These are phyloP conservation scores for Rhincodon typus DNA, from an alignment of 2,797 vertebrate genomes.

Conservation along the genomic window DNA sequence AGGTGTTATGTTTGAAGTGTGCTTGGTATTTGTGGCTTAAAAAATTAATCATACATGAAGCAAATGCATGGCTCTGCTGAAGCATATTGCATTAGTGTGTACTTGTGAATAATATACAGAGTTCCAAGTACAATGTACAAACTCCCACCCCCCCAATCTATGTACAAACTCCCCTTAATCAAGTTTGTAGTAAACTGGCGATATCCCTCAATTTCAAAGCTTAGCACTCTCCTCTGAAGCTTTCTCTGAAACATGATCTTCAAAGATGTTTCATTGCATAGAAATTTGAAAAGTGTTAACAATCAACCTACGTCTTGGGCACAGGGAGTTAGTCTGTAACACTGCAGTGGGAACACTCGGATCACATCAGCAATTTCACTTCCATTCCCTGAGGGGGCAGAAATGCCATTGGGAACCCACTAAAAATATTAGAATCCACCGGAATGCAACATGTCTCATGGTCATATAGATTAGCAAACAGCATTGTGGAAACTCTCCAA, in stretches of 20 bases:
- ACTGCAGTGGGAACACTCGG: not conserved
- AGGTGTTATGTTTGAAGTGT: not conserved
- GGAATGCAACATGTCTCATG: not conserved
- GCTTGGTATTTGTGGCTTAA: not conserved
- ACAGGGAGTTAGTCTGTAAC: not conserved
- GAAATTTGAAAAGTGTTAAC: not conserved
- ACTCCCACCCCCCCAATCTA: not conserved
- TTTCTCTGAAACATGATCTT: not conserved
- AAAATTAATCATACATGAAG: not conserved
- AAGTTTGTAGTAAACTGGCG: not conserved
- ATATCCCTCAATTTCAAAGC: not conserved
- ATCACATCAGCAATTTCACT: not conserved
- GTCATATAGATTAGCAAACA: not conserved
- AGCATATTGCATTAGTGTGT: not conserved
- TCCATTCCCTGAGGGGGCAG: not conserved
- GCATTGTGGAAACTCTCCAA: not conserved
- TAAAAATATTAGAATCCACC: not conserved
- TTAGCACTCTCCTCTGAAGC: not conserved
- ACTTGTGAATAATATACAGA: not conserved
- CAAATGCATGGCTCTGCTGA: not conserved
- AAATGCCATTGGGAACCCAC: not conserved
- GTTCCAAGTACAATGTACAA: not conserved
- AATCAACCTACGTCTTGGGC: not conserved
- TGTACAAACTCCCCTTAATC: too few species aligned
- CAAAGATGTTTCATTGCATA: not conserved